Base-by-base conservation (phyloP, 2,888 invertebrate genomes). In the Nycteola revayana region DNA sequence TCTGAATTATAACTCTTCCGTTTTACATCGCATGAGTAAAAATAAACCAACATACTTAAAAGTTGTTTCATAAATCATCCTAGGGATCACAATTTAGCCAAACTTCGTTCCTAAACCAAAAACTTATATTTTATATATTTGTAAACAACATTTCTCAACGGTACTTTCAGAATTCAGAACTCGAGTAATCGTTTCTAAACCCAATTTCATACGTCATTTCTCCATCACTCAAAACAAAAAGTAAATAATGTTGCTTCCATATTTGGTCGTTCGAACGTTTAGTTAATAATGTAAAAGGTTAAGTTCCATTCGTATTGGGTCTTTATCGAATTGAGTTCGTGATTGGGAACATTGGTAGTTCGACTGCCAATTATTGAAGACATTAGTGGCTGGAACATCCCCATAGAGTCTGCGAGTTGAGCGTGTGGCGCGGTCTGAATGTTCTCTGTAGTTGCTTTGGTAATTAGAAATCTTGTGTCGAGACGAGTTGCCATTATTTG, bases 291-390 rank as follows among this genome's bases (percentile, higher is more conserved):
- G 33, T 48, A 48, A 29, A 46, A 49, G 36, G 37, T 37, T 46
- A 37, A 29, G 9, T 42, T 21, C 35, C 42, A 43, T 49, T 47
- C 26, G 40, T 48, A 38, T 32, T 17, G 24, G 37, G 42, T 62
- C 53, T 57, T 62, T 57, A 57, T 61, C 53, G 48, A 50, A 58
- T 57, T 42, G 47, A 55, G 53, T 59, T 58, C 53, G 42, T 66
- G 65, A 75, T 73, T 69, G 64, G 64, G 49, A 56, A 66, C 66
- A 75, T 68, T 62, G 57, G 60, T 77, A 80, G 69, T 80, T 75
- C 61, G 65, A 55, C 67, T 72, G 73, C 65, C 77, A 79, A 79
- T 78, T 78, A 81, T 74, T 69, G 72, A 72, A 66, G 69, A 72
- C 73, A 75, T 80, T 77, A 75, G 70, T 59, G 69, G 67, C 61